Evolutionary conservation across 30 jellyfish, hydroid and myxozoan species (phyloP).

Genomic region (Aurelia coerulea): DNA sequence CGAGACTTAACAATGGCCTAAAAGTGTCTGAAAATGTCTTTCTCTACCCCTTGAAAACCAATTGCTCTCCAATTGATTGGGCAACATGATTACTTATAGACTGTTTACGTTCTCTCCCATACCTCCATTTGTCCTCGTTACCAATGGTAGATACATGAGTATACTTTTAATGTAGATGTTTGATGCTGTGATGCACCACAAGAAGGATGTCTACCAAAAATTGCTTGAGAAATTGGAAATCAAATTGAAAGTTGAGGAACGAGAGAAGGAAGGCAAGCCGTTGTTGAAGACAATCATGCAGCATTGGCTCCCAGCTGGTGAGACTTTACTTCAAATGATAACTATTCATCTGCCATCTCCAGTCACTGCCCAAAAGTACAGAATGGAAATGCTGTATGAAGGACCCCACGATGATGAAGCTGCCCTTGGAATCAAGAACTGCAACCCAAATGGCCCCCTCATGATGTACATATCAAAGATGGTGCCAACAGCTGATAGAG

Average conservation of each 20-base stretch:
- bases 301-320: slow-evolving; percentile 99
- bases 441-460: slow-evolving; percentile 96
- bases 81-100: no score
- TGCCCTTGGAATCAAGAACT: slow-evolving; percentile 92
- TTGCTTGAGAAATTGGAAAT: slow-evolving; percentile 75
- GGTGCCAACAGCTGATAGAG: slow-evolving; percentile 99
- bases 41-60: no score
- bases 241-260: slow-evolving; percentile 82
- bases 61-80: no score
- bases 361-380: slow-evolving; percentile 96
- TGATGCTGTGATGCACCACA: slow-evolving; percentile 89
- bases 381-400: slow-evolving; percentile 98
- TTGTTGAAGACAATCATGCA: slow-evolving; percentile 91
- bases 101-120: no score
- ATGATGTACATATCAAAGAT: slow-evolving; percentile 99
- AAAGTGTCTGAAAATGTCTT: no score
- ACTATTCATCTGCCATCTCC: slow-evolving; percentile 99
- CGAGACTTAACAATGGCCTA: no score
- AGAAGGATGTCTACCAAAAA: slow-evolving; percentile 81
- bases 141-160: no score
- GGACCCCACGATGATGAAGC: slow-evolving; percentile 99
- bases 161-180: slow-evolving; percentile 70
- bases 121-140: no score
- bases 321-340: slow-evolving; percentile 94
- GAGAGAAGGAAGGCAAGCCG: slow-evolving; percentile 95